Evolutionary conservation across 1,140 invertebrate species (phyloP).

Genomic region (Bombus waltoni): DNA sequence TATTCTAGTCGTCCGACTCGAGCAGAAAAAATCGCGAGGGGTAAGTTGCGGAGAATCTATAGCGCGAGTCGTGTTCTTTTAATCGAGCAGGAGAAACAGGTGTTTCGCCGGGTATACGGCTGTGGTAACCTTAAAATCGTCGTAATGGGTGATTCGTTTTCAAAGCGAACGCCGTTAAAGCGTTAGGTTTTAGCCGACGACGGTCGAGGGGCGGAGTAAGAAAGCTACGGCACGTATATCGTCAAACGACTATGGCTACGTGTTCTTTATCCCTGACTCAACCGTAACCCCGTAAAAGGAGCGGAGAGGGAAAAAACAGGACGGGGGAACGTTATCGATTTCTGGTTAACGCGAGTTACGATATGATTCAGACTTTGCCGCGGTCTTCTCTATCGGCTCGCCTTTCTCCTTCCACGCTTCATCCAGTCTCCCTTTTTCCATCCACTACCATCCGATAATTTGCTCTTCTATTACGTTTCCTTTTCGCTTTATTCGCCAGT

Average conservation of each 20-base stretch:
- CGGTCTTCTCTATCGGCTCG: background rate
- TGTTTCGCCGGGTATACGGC: background rate
- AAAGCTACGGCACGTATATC: conserved; percentile 1
- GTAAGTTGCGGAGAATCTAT: background rate
- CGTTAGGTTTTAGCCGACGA: background rate
- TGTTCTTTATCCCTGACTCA: conserved; percentile 30
- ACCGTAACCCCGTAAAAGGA: background rate
- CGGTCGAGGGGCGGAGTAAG: background rate
- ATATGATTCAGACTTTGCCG: conserved; percentile 13
- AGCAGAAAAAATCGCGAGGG: too few species aligned
- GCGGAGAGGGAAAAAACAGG: conserved; percentile 23
- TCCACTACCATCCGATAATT: background rate
- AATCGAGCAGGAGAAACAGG: background rate
- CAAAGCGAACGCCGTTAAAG: background rate
- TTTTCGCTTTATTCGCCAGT: background rate
- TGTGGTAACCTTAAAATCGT: background rate
- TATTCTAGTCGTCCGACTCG: background rate
- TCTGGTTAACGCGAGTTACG: conserved; percentile 38
- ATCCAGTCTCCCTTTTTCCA: background rate
- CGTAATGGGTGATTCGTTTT: background rate
- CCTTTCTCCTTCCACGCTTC: background rate
- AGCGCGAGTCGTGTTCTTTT: background rate
- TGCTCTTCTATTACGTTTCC: background rate
- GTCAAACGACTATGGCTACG: background rate
- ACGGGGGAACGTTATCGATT: conserved; percentile 49